Percentiles rank a stretch among this genome's conserved stretches.
phyloP scores from a whole-genome alignment of 2,888 invertebrate genomes.

The Apeira syringaria region DNA sequence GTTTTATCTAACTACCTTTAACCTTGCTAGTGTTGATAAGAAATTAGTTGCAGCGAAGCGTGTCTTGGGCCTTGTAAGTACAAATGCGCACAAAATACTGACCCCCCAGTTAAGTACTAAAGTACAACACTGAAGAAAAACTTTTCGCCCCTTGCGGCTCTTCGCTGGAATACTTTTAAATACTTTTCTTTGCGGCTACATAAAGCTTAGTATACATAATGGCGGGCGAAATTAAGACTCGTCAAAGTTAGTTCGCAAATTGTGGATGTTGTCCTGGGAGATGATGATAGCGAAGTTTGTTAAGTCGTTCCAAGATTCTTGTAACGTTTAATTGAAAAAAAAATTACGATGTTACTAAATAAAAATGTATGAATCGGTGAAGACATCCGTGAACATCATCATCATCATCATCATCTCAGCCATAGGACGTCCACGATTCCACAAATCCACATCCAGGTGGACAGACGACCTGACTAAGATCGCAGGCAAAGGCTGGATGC shows the following conservation, averaged over 20 bases:
- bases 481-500: too few species aligned
- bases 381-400: too few species aligned
- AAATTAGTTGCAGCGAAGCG: not conserved
- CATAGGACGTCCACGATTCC: too few species aligned
- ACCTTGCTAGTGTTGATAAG: too few species aligned
- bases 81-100: constrained; percentile 28
- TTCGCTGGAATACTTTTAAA: constrained; percentile 40
- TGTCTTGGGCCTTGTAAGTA: constrained; percentile 14
- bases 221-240: constrained; percentile 33
- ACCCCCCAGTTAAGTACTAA: constrained; percentile 35
- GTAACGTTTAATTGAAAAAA: too few species aligned
- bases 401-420: too few species aligned
- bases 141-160: constrained; percentile 33
- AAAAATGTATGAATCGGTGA: too few species aligned
- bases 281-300: constrained; percentile 25
- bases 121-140: constrained; percentile 30
- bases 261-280: constrained; percentile 40
- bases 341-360: too few species aligned
- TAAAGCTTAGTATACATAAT: constrained; percentile 46
- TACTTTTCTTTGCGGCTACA: constrained; percentile 41
- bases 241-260: constrained; percentile 46
- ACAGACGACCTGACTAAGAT: too few species aligned
- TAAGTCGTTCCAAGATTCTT: constrained; percentile 9
- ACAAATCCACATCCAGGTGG: too few species aligned
- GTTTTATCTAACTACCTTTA: too few species aligned